Evolutionary conservation across 2,797 vertebrate species (phyloP).

Genomic region (Spinus olivaceus): DNA sequence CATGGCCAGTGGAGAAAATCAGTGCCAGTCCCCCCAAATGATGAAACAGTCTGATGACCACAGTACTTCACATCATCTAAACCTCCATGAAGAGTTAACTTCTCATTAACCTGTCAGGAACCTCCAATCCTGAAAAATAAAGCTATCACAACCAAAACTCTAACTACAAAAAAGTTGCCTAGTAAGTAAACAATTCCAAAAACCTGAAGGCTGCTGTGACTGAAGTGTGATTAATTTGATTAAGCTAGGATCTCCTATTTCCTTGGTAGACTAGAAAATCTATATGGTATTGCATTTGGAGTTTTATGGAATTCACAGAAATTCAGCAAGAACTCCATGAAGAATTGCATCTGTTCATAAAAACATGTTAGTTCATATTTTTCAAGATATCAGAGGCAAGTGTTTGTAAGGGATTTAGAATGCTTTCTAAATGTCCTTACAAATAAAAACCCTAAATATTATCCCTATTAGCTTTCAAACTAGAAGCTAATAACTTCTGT

Average conservation of each 20-base stretch:
- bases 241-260: neutral
- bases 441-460: neutral
- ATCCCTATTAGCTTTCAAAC: neutral
- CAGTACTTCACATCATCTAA: neutral
- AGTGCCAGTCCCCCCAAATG: fast-evolving
- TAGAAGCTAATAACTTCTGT: neutral
- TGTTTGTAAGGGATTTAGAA: neutral
- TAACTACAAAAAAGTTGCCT: neutral
- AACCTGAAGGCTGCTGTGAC: neutral
- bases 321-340: neutral
- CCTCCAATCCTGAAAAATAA: neutral
- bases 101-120: neutral
- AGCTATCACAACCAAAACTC: neutral
- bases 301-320: neutral
- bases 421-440: neutral
- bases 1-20: neutral
- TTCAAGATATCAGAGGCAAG: neutral
- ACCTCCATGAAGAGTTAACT: neutral
- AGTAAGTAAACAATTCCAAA: neutral
- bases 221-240: neutral
- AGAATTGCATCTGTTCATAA: neutral
- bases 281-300: neutral
- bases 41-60: neutral
- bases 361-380: neutral
- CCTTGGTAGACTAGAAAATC: neutral